Conservation (phyloP, 2,888 invertebrate species). For the Invenusta paracnida region DNA sequence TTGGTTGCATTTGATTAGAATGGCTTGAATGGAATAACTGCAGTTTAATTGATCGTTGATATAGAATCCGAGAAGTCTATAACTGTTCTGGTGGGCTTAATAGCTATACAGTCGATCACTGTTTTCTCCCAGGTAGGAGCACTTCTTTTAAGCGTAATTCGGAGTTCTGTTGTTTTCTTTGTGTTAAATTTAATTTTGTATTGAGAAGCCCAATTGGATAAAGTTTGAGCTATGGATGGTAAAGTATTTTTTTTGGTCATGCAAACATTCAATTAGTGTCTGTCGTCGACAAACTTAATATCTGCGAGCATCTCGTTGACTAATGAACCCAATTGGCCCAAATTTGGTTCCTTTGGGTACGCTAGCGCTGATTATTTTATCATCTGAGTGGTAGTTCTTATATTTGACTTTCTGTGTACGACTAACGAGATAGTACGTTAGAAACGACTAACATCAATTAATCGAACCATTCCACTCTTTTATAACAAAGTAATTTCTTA, state of each 20-base stretch:
- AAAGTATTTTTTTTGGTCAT: neutral
- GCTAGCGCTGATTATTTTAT: neutral
- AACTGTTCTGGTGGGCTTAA: neutral
- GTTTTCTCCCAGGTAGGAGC: neutral
- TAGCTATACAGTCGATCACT: neutral
- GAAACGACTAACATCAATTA: no score
- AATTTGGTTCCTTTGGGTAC: neutral
- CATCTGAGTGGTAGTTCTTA: neutral
- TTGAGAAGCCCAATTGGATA: constrained; percentile 12
- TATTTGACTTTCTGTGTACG: neutral
- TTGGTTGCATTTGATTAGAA: constrained; percentile 1
- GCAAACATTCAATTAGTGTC: no score
- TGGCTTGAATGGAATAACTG: neutral
- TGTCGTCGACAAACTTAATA: neutral
- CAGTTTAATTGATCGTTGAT: constrained; percentile 10
- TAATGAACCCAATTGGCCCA: neutral
- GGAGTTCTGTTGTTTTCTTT: neutral
- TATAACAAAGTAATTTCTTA: no score
- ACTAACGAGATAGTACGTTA: no score
- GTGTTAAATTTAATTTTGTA: neutral
- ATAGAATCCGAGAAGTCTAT: neutral
- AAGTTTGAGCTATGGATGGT: neutral
- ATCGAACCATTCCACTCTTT: no score
- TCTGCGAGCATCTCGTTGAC: neutral
- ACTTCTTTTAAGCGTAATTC: neutral